Base-by-base conservation (phyloP, 2,888 invertebrate species). In the Acleris laterana region DNA sequence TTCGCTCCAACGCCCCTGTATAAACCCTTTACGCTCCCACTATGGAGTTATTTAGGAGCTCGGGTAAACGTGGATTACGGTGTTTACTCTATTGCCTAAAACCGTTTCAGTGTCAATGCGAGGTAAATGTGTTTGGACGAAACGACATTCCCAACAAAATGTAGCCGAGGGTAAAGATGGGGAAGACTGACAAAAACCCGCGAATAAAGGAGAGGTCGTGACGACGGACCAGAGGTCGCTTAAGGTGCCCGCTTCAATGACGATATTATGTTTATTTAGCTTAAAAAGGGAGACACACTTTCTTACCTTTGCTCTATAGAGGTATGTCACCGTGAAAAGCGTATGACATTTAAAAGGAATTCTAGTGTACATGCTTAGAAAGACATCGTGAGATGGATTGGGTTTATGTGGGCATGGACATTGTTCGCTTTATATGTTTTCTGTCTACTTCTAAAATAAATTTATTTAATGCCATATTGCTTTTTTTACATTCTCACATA, bases 251-350 rank as follows among this genome's bases (percentile, higher is more conserved):
- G 79, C 78, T 75, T 85, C 84, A 88, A 87, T 87, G 85, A 86
- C 85, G 85, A 85, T 84, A 87, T 85, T 88, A 85, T 88, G 90
- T 90, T 88, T 90, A 90, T 91, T 90, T 89, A 85, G 84, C 84
- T 87, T 84, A 82, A 85, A 85, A 85, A 85, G 86, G 82, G 80
- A 82, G 77, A 79, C 77, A 76, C 77, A 78, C 80, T 84, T 85
- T 85, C 82, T 84, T 87, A 87, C 81, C 82, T 85, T 82, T 77
- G 71, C 71, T 72, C 71, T 74, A 69, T 63, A 62, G 57, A 59
- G 56, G 70, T 73, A 69, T 68, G 69, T 75, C 73, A 74, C 72
- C 73, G 70, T 80, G 78, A 83, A 84, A 85, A 79, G 78, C 77
- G 79, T 80, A 80, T 80, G 82, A 84, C 83, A 79, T 81, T 82